A percentile compares a stretch with the other conserved stretches of the same genome.
These are phyloP conservation scores for Eulemur albifrons DNA, from an alignment of 2,797 vertebrate genomes.

Conservation along the genomic window DNA sequence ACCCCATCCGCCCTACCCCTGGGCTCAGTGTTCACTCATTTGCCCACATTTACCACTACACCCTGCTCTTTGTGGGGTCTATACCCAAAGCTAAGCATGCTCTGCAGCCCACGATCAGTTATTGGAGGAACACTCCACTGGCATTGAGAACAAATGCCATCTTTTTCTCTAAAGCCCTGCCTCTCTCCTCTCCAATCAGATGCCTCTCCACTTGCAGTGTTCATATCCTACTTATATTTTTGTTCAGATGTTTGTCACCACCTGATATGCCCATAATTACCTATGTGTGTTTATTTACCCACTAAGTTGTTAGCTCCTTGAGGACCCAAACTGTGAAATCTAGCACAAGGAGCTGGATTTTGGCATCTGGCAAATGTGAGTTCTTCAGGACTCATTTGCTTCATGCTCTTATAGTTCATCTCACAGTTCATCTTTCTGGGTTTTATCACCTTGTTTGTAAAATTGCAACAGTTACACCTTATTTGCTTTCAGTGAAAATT, in stretches of 20 bases:
- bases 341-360: background rate
- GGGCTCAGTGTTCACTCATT: background rate
- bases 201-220: background rate
- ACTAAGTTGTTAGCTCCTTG: background rate
- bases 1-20: fast-evolving
- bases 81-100: background rate
- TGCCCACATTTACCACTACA: background rate
- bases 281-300: background rate
- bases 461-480: background rate
- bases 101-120: background rate
- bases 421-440: background rate
- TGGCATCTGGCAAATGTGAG: background rate
- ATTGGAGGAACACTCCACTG: background rate
- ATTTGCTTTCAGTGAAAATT: background rate
- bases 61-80: background rate
- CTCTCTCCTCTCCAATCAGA: background rate
- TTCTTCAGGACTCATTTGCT: background rate
- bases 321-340: background rate
- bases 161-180: background rate
- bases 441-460: background rate
- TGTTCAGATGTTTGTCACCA: background rate
- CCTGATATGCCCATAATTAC: background rate
- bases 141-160: background rate
- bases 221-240: background rate
- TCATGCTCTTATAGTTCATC: background rate